Conservation (phyloP, 2,113 vertebrate genomes). For the Otocyon megalotis region DNA sequence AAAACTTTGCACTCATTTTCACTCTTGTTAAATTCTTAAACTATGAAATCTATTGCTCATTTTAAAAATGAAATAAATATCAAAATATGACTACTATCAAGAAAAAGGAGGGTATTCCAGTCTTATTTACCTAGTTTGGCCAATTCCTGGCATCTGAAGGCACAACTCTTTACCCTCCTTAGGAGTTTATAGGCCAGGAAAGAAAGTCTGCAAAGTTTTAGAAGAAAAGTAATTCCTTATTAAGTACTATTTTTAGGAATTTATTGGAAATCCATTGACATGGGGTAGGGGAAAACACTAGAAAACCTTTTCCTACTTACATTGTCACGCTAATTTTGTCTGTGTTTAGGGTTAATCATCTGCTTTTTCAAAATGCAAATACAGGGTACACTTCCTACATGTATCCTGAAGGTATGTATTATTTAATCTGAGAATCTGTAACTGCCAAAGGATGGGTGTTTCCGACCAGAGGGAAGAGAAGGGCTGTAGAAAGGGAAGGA, state of each 20-base stretch:
- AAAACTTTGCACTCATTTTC: conserved; percentile 24
- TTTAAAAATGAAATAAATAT: conserved; percentile 19
- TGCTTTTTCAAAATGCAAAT: background rate
- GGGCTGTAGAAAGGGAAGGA: background rate
- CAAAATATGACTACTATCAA: background rate
- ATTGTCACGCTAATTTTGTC: conserved; percentile 10
- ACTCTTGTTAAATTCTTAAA: conserved; percentile 51
- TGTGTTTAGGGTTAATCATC: conserved; percentile 36
- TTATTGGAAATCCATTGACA: conserved; percentile 6
- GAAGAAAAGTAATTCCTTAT: background rate
- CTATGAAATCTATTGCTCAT: conserved; percentile 19
- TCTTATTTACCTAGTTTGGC: background rate
- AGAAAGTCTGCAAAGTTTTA: background rate
- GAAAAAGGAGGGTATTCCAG: background rate
- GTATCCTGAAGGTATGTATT: background rate
- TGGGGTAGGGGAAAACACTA: background rate
- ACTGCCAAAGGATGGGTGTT: background rate
- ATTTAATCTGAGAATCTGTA: background rate
- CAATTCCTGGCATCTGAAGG: background rate
- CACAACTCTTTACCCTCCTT: background rate
- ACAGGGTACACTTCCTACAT: background rate
- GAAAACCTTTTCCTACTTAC: background rate
- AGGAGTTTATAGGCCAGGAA: background rate
- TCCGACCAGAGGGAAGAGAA: background rate
- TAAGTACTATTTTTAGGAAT: background rate